These are phyloP conservation scores for Dione vanillae DNA, from an alignment of 2,888 invertebrate species.

Conservation along the genomic window DNA sequence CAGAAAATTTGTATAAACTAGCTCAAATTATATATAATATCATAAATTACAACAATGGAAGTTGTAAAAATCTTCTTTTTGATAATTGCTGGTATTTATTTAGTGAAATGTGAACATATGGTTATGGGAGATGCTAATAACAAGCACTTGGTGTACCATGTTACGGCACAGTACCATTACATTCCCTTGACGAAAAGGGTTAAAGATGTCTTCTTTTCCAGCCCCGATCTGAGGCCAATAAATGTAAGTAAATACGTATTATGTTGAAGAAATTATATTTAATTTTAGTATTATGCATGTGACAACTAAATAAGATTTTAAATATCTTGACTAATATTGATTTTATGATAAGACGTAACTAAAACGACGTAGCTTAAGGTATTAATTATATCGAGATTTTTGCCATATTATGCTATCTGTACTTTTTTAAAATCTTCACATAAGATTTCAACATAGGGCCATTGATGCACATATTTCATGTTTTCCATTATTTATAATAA, in stretches of 20 bases:
- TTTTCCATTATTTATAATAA: too few species aligned
- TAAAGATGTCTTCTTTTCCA: slow-evolving; percentile 60
- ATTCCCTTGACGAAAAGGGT: slow-evolving; percentile 59
- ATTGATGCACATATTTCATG: too few species aligned
- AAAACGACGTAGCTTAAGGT: too few species aligned
- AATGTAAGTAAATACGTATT: slow-evolving; percentile 54
- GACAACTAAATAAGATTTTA: too few species aligned
- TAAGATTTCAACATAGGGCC: too few species aligned
- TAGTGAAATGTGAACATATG: slow-evolving; percentile 54
- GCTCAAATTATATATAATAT: slow-evolving; percentile 40
- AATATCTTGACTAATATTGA: too few species aligned
- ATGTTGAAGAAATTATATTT: too few species aligned
- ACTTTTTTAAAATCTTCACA: too few species aligned
- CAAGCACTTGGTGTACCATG: slow-evolving; percentile 55
- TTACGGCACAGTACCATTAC: slow-evolving; percentile 50
- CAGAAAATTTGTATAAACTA: slow-evolving; percentile 45
- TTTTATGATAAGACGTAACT: too few species aligned
- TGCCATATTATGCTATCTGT: too few species aligned
- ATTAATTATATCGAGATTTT: too few species aligned
- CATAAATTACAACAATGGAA: slow-evolving; percentile 50
- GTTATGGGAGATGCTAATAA: slow-evolving; percentile 56
- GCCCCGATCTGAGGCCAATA: slow-evolving; percentile 54
- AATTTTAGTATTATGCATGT: too few species aligned
- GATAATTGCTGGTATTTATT: slow-evolving; percentile 46
- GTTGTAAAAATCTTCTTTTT: slow-evolving; percentile 45